phyloP scores from a whole-genome alignment of 1,140 invertebrate species.

The Macrosteles quadrilineatus region DNA sequence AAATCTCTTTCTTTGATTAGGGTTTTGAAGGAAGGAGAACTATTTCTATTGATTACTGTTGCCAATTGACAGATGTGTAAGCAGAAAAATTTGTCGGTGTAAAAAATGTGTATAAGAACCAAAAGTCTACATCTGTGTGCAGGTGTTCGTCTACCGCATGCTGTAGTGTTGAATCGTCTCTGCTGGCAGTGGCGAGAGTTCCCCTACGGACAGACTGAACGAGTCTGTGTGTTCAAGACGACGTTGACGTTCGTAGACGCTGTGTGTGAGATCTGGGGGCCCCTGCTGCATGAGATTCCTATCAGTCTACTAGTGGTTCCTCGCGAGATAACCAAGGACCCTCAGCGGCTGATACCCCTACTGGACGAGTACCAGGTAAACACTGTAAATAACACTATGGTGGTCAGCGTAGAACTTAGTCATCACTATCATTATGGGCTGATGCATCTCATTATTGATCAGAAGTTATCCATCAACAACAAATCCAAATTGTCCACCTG shows the following conservation, averaged over 20 bases:
- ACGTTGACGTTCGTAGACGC: constrained; percentile 88
- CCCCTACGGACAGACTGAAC: constrained; percentile 66
- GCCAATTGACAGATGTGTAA: too few species aligned
- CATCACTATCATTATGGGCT: not conserved
- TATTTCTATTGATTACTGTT: too few species aligned
- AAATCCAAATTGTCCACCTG: too few species aligned
- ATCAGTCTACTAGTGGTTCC: constrained; percentile 67
- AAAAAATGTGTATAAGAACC: too few species aligned
- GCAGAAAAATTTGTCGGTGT: too few species aligned
- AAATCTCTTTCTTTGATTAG: too few species aligned
- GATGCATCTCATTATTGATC: not conserved
- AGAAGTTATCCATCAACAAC: not conserved
- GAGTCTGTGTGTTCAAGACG: constrained; percentile 80
- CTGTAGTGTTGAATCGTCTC: constrained; percentile 75
- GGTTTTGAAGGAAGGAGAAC: too few species aligned
- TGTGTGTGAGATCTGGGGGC: constrained; percentile 81
- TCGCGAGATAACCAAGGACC: constrained; percentile 69
- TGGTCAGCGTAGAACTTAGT: too few species aligned
- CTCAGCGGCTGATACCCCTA: constrained; percentile 65
- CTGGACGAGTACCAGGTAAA: constrained; percentile 68
- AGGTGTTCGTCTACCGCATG: constrained; percentile 80
- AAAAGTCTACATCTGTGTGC: too few species aligned
- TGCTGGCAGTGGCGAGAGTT: constrained; percentile 82
- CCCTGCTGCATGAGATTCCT: constrained; percentile 60
- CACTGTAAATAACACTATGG: too few species aligned